Evolutionary conservation across 2,797 vertebrate genomes (phyloP).

Genomic region (Darevskia mixta): DNA sequence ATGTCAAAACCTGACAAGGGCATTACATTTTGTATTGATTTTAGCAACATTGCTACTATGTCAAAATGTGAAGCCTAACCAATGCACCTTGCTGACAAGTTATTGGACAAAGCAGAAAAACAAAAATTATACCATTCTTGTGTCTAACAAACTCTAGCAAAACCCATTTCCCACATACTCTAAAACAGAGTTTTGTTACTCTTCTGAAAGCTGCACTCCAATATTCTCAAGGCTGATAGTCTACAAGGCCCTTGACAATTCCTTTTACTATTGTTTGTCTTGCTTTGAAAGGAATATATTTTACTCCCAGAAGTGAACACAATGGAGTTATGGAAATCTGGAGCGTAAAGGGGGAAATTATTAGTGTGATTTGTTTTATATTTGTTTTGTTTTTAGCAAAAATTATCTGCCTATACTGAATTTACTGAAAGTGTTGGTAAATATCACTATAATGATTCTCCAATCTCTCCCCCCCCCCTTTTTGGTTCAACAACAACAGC

Average conservation of each 20-base stretch:
- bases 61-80: neutral
- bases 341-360: neutral
- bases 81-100: neutral
- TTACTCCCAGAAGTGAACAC: neutral
- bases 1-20: neutral
- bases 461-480: neutral
- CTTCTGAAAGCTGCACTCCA: neutral
- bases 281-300: neutral
- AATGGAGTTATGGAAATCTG: conserved; percentile 1
- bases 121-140: neutral
- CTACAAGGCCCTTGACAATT: neutral
- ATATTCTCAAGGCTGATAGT: neutral
- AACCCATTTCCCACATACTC: neutral
- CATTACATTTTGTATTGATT: conserved; percentile 22
- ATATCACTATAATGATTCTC: neutral
- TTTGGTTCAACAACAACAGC: neutral
- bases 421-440: neutral
- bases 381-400: neutral
- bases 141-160: conserved; percentile 1
- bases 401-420: neutral
- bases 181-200: neutral
- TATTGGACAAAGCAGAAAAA: neutral
- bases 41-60: conserved; percentile 13
- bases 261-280: neutral
- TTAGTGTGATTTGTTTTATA: neutral